These are phyloP conservation scores for Oxystoma pomonae DNA, from an alignment of 2,888 invertebrate species.

Conservation along the genomic window DNA sequence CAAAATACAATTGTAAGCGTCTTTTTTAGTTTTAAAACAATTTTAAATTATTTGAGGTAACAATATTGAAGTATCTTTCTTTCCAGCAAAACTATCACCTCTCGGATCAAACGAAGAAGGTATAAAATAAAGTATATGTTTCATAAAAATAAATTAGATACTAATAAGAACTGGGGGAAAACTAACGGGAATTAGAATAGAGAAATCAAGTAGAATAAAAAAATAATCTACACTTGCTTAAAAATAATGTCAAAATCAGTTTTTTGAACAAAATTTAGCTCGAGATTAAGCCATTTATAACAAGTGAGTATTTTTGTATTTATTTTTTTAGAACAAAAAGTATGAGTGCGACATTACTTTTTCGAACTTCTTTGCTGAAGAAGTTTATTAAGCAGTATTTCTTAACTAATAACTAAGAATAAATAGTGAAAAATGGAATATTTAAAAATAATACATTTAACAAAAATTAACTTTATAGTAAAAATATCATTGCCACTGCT, in stretches of 20 bases:
- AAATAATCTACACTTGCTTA: background rate
- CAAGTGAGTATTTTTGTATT: too few relatives aligned
- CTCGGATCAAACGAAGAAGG: conserved; percentile 27
- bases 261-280: too few relatives aligned
- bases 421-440: background rate
- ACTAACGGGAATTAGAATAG: too few relatives aligned
- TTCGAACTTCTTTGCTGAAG: background rate
- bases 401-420: background rate
- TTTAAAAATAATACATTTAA: too few relatives aligned
- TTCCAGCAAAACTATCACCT: conserved; percentile 27
- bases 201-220: too few relatives aligned
- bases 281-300: background rate
- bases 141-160: background rate
- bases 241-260: background rate
- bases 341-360: background rate
- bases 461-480: too few relatives aligned
- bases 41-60: background rate
- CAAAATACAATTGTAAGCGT: too few relatives aligned
- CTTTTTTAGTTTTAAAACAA: background rate
- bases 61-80: conserved; percentile 16
- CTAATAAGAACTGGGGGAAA: background rate
- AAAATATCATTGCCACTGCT: too few relatives aligned
- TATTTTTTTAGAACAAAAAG: too few relatives aligned
- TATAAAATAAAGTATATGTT: conserved; percentile 14
- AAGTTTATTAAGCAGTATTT: background rate